Conservation (phyloP, 2,888 invertebrate species). For the Acleris cristana region DNA sequence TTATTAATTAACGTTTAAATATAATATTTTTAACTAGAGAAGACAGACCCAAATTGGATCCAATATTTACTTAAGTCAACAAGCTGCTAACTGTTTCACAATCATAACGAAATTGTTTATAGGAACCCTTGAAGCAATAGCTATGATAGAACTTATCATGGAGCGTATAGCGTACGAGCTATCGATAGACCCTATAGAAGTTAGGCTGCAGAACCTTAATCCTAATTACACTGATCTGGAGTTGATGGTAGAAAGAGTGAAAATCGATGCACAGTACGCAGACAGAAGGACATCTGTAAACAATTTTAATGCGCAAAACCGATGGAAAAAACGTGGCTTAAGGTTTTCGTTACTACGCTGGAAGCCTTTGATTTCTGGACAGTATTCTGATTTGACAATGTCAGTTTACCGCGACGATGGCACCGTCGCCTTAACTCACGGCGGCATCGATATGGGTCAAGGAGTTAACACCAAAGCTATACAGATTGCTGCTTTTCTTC, state of each 20-base stretch:
- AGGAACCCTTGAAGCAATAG: slow-evolving; percentile 76
- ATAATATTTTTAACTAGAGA: no score
- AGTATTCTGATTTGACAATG: slow-evolving; percentile 77
- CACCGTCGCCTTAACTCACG: slow-evolving; percentile 85
- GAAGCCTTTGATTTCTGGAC: slow-evolving; percentile 57
- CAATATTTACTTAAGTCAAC: no score
- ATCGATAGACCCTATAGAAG: slow-evolving; percentile 78
- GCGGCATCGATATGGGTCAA: slow-evolving; percentile 88
- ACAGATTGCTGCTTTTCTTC: slow-evolving; percentile 85
- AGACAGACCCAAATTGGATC: no score
- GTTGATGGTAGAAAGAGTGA: slow-evolving; percentile 77
- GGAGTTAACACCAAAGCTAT: slow-evolving; percentile 88
- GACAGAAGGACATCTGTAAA: slow-evolving; percentile 68
- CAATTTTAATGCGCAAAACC: slow-evolving; percentile 82
- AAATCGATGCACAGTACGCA: slow-evolving; percentile 75
- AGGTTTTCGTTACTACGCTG: slow-evolving; percentile 85
- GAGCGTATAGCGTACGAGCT: slow-evolving; percentile 81
- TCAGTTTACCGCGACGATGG: slow-evolving; percentile 84
- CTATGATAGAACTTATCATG: slow-evolving; percentile 82
- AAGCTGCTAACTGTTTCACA: no score
- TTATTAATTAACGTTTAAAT: no score
- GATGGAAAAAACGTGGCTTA: slow-evolving; percentile 88
- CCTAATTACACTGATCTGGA: slow-evolving; percentile 44
- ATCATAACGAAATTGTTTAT: no score
- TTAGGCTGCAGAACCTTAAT: slow-evolving; percentile 74